Base-by-base conservation (phyloP, 1,140 invertebrate genomes). In the Drosophila melanica region DNA sequence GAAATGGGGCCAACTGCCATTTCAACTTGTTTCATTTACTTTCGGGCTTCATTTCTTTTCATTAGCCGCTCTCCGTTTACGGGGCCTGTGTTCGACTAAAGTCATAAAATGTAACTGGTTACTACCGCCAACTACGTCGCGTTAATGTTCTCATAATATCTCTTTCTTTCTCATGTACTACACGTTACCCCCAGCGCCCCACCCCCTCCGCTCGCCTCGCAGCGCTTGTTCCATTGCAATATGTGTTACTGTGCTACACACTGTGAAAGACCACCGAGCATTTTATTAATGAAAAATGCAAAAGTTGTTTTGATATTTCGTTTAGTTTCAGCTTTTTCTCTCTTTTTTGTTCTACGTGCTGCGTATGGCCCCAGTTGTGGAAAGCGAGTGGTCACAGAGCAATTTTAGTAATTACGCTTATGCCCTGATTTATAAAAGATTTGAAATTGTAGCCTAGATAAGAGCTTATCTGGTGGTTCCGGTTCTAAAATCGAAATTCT, bases 251-350 rank as follows among this genome's bases (percentile, higher is more conserved):
- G 80, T 82, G 80, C 69, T 72, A 79, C 79, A 82, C 45, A 64
- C 45, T 33, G 11, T 33, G 11, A 20, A 42, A 50, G 14, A 59
- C 45, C 50, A 62, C 67, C 39, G 73, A 69, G 74, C 51, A 59
- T 77, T 86, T 86, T 86, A 86, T 86, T 86, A 86, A 87, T 86
- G 81, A 86, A 86, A 86, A 86, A 84, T 80, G 82, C 81, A 87
- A 75, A 86, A 82, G 78, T 87, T 87, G 27, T 63, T 77, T 87
- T 68, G 63, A 60, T 54, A 66, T 68, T 60, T 20, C 45, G 35
- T 37, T 75, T 55, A 14, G 30, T 35, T 35, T 8, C 33, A 9
- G 33, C 44, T 59, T 42, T 50, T 44, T 45, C 42, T 35, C 33
- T 18, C 27, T 45, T 10, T 54, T 35, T 69, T 30, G 33, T 51